Evolutionary conservation across 2,888 invertebrate genomes (phyloP).

Genomic region (Sipha maydis): DNA sequence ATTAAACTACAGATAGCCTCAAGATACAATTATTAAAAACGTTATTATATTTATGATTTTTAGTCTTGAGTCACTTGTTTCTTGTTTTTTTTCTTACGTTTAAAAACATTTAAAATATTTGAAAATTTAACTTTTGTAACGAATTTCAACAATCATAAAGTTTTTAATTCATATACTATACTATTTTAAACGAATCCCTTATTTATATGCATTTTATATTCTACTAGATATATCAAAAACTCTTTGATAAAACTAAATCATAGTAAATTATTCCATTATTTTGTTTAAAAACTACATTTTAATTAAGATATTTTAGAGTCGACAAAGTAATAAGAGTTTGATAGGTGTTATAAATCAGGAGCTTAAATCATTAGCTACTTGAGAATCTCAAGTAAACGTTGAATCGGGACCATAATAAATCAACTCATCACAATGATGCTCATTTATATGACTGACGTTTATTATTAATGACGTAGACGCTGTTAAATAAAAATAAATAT

Average conservation of each 20-base stretch:
- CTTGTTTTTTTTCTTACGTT: too few relatives aligned
- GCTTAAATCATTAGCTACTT: not conserved
- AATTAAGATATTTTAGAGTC: not conserved
- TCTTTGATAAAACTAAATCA: not conserved
- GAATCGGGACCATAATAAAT: not conserved
- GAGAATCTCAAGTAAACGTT: not conserved
- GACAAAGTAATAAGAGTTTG: not conserved
- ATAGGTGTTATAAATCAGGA: not conserved
- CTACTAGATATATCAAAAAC: not conserved
- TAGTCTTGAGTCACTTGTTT: too few relatives aligned
- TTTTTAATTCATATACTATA: too few relatives aligned
- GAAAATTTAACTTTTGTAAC: too few relatives aligned
- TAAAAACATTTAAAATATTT: too few relatives aligned
- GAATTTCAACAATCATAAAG: too few relatives aligned
- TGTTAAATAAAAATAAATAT: not conserved
- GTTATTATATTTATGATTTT: too few relatives aligned
- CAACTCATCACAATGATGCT: slow-evolving; percentile 1
- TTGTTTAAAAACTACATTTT: not conserved
- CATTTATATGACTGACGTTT: not conserved
- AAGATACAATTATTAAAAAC: too few relatives aligned
- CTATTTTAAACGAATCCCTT: too few relatives aligned
- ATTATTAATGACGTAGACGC: not conserved
- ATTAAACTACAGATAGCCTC: too few relatives aligned
- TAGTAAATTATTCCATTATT: not conserved
- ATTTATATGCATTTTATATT: too few relatives aligned